Base-by-base conservation (phyloP, 1,140 invertebrate genomes). In the Olivierus martensii region DNA sequence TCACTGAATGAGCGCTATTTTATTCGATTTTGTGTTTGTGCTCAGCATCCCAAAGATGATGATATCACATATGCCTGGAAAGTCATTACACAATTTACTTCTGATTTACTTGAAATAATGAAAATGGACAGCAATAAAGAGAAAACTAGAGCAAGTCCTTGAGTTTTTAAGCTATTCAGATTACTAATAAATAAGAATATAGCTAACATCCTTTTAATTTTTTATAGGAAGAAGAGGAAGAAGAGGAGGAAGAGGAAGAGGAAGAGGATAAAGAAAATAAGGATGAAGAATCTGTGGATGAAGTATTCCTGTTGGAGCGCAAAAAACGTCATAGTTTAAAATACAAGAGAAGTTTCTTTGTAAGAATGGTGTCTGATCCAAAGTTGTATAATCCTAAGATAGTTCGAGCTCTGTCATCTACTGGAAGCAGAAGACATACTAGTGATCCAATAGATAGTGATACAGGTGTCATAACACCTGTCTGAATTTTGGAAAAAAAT, bases 21-120 rank as follows among this genome's bases (percentile, higher is more conserved):
- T 3, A 99, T 99, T 59, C 77, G 93, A 47, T 95, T 98, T 69
- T 97, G 91, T 62, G 86, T 96, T 0, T 90, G 92, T 46, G 80
- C 90, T 3, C 87, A 94, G 67, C 81, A 91, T 66, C 87, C 93
- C 17, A 82, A 77, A 0, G 80, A 85, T 17, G 79, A 82, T 49
- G 91, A 98, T 68, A 87, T 98, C 57, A 78, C 81, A 60, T 79
- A 80, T 61, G 92, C 93, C 2, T 97, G 91, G 90, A 77, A 83
- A 48, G 78, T 86, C 7, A 94, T 97, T 58, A 79, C 77, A 2
- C 81, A 91, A 63, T 84, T 83, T 62, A 80, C 89, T 22, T 79
- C 79, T 15, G 85, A 93, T 61, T 69, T 93, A 39, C 63, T 87
- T 28, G 84, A 88, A 49, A 47, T 64, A 6, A 51, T 60, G 34